Evolutionary conservation across 2,888 invertebrate genomes (phyloP).

Genomic region (Mylabris sibirica): DNA sequence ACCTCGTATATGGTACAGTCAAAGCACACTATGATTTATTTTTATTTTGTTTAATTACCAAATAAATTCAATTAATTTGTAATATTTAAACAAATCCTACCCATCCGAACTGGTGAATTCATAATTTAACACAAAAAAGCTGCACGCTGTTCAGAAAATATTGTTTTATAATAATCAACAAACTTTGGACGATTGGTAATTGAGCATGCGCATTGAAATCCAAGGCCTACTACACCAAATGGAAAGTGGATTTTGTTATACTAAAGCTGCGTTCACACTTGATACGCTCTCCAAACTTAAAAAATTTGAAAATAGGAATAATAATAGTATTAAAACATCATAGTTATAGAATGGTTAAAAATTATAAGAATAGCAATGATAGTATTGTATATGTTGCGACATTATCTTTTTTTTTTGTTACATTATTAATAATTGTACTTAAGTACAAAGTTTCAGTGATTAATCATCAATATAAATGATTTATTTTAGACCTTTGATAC

Average conservation of each 20-base stretch:
- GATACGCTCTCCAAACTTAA: background rate
- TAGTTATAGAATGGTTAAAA: no score
- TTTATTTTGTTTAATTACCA: background rate
- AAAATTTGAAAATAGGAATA: no score
- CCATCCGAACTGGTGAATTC: background rate
- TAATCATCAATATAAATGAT: background rate
- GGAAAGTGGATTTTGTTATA: background rate
- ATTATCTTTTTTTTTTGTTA: background rate
- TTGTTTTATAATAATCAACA: constrained; percentile 7
- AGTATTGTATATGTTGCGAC: background rate
- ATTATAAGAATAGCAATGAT: no score
- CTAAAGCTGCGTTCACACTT: background rate
- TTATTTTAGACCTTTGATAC: background rate
- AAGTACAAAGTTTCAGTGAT: background rate
- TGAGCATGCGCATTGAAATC: background rate
- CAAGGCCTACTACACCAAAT: background rate
- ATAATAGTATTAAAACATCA: no score
- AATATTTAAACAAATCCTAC: background rate
- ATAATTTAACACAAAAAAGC: background rate
- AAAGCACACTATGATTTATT: background rate
- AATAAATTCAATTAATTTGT: background rate
- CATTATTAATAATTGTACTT: background rate
- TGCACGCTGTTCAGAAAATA: background rate
- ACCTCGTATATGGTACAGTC: background rate
- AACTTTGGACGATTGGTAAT: background rate